These are phyloP conservation scores for Smittia sp. DNA, from an alignment of 2,888 invertebrate species.

Conservation along the genomic window DNA sequence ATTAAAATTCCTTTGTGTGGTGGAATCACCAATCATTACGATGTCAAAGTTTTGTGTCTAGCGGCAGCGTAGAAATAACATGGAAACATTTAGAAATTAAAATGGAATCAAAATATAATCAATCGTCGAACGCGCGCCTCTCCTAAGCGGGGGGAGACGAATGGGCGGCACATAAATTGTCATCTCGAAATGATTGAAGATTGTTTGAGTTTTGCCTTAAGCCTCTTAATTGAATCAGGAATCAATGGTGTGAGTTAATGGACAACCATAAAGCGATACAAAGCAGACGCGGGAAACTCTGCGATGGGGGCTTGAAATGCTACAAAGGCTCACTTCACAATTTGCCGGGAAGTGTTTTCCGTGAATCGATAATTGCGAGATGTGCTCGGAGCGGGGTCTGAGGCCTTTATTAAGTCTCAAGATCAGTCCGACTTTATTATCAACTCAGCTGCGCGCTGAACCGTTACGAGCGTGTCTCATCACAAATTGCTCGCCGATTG, in stretches of 20 bases:
- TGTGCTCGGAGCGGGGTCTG: no score
- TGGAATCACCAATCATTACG: neutral
- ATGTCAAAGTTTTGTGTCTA: neutral
- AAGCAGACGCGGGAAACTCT: no score
- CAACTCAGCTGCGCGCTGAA: no score
- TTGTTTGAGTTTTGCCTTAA: neutral
- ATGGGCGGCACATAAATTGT: neutral
- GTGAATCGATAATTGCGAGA: no score
- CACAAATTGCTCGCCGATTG: no score
- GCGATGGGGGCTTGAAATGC: no score
- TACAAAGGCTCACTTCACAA: no score
- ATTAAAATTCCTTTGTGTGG: neutral
- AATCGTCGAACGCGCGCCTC: neutral
- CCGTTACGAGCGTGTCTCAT: no score
- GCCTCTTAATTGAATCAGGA: conserved; percentile 8
- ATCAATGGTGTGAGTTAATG: neutral
- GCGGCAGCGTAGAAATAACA: no score
- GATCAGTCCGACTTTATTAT: no score
- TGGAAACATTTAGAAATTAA: neutral
- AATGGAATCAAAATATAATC: conserved; percentile 30
- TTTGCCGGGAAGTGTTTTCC: no score
- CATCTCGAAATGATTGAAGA: conserved; percentile 1
- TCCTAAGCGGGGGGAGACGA: neutral
- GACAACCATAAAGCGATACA: neutral
- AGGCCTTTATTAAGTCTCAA: no score